These are phyloP conservation scores for Tragelaphus imberbis DNA, from an alignment of 2,113 vertebrate genomes.

Conservation along the genomic window DNA sequence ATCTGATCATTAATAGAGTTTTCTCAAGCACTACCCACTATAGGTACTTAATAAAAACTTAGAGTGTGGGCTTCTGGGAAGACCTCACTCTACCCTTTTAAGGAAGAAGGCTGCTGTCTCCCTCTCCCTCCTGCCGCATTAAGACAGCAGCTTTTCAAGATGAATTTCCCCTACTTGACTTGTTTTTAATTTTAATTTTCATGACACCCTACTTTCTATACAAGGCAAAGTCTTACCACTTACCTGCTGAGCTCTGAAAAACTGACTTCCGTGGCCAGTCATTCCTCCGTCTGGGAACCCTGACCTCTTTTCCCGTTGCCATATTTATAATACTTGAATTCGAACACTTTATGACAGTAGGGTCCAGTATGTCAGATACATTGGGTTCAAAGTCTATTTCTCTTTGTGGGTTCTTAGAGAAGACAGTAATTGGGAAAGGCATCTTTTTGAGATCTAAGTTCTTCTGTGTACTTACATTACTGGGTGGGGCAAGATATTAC, in stretches of 20 bases:
- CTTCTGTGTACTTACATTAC: conserved; percentile 29
- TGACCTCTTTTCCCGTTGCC: conserved; percentile 26
- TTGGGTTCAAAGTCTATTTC: conserved; percentile 80
- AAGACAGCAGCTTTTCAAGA: not conserved
- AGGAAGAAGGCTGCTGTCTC: not conserved
- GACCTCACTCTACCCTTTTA: not conserved
- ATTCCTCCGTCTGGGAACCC: not conserved
- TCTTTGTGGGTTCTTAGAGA: conserved; percentile 74
- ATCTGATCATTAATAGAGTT: not conserved
- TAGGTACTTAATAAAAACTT: not conserved
- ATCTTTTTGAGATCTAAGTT: conserved; percentile 46
- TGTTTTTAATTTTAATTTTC: not conserved
- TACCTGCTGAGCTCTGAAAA: conserved; percentile 1
- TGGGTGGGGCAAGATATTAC: conserved; percentile 46
- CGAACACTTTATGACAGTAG: conserved; percentile 76
- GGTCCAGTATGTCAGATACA: conserved; percentile 73
- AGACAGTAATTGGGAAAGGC: conserved; percentile 59
- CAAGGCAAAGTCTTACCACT: conserved; percentile 22
- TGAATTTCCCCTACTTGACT: not conserved
- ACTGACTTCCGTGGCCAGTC: not conserved
- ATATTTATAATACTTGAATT: conserved; percentile 76
- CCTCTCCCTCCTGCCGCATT: not conserved
- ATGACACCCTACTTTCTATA: not conserved
- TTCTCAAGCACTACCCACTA: not conserved
- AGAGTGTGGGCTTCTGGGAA: not conserved